A percentile compares a stretch with the other conserved stretches of the same genome.
phyloP scores from a whole-genome alignment of 1,140 invertebrate genomes.

The Alviniconcha marisindica region DNA sequence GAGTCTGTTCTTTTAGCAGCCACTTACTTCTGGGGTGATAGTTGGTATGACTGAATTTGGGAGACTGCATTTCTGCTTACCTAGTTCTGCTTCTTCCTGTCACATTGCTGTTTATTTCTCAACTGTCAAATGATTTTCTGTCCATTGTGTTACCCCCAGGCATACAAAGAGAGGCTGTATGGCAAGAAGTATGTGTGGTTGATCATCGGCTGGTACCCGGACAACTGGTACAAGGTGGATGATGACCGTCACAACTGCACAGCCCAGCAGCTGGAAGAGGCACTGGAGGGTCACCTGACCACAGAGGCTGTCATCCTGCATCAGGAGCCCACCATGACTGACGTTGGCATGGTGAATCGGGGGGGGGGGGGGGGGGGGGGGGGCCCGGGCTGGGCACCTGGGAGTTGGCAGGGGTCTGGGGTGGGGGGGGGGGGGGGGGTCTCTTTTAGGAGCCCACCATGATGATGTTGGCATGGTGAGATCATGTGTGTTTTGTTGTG shows the following conservation, averaged over 20 bases:
- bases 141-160: slow-evolving; percentile 63
- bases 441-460: slow-evolving; percentile 95
- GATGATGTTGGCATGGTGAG: neutral
- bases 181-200: slow-evolving; percentile 99
- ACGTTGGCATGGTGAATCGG: slow-evolving; percentile 90
- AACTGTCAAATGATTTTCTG: no score
- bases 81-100: neutral
- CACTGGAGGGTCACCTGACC: slow-evolving; percentile 97
- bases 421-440: slow-evolving; percentile 94
- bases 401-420: slow-evolving; percentile 65
- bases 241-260: slow-evolving; percentile 95
- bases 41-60: no score
- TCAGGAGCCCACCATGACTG: slow-evolving; percentile 91
- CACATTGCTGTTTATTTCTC: no score
- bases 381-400: neutral
- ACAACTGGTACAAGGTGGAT: slow-evolving; percentile 98
- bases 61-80: slow-evolving; percentile 3
- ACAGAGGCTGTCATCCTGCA: slow-evolving; percentile 99
- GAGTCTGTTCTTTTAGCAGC: slow-evolving; percentile 34
- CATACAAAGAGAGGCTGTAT: slow-evolving; percentile 94
- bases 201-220: slow-evolving; percentile 99
- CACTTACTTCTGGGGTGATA: no score
- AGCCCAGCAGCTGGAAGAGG: slow-evolving; percentile 91
- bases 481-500: no score
- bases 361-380: no score